phyloP scores from a whole-genome alignment of 1,140 invertebrate genomes.

The Drosophila bifasciata region DNA sequence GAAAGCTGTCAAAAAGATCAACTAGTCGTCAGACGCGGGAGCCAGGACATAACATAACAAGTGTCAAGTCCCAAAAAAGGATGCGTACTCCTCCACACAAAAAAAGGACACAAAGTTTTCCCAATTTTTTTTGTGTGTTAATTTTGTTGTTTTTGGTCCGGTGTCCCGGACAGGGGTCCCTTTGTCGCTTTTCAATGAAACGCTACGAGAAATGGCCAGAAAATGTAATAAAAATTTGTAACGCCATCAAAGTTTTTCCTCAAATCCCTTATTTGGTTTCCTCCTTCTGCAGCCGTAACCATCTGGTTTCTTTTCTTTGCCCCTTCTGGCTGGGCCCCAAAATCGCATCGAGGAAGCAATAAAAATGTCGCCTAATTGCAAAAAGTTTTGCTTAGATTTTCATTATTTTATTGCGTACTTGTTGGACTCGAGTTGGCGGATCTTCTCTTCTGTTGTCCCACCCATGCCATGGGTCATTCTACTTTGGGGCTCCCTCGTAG shows the following conservation, averaged over 20 bases:
- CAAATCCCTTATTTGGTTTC: neutral
- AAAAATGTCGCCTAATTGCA: constrained; percentile 74
- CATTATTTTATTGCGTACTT: constrained; percentile 68
- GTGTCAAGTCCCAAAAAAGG: constrained; percentile 4
- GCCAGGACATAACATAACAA: no score
- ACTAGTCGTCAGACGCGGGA: no score
- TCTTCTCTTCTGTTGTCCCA: constrained; percentile 11
- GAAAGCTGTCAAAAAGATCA: no score
- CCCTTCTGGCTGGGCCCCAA: constrained; percentile 4
- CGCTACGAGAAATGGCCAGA: constrained; percentile 52
- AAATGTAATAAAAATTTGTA: constrained; percentile 70
- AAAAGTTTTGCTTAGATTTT: constrained; percentile 74
- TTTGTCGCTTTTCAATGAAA: constrained; percentile 55
- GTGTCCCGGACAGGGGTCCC: no score
- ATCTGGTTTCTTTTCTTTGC: neutral
- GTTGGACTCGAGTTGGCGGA: constrained; percentile 31
- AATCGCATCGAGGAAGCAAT: constrained; percentile 59
- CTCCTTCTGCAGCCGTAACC: neutral
- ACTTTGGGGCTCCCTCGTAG: no score
- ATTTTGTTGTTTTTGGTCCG: constrained; percentile 14
- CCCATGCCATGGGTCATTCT: no score
- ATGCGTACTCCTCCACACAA: constrained; percentile 9
- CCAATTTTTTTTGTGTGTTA: constrained; percentile 6
- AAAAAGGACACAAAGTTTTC: constrained; percentile 14
- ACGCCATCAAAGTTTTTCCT: constrained; percentile 48